Conservation (phyloP, 2,113 vertebrate genomes). For the Meles meles region DNA sequence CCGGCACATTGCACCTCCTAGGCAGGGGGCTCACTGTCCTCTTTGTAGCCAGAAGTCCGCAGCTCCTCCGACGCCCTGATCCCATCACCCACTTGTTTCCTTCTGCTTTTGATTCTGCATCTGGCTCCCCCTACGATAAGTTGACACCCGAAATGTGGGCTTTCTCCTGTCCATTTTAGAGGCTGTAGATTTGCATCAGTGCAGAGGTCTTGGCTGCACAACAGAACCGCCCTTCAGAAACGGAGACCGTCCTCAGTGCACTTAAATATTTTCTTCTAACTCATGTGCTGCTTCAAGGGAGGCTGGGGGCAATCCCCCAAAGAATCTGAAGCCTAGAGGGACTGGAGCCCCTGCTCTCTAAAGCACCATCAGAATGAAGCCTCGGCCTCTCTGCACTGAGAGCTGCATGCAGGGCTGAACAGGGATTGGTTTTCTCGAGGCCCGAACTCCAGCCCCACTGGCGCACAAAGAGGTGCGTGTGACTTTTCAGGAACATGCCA, state of each 20-base stretch:
- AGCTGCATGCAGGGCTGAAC: not conserved
- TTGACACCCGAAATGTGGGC: slow-evolving; percentile 55
- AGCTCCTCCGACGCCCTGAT: not conserved
- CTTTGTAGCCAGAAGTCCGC: not conserved
- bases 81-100: slow-evolving; percentile 39
- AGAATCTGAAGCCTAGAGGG: not conserved
- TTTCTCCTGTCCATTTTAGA: slow-evolving; percentile 40
- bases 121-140: slow-evolving; percentile 36
- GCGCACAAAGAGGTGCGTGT: not conserved
- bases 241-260: not conserved
- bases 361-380: not conserved
- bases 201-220: not conserved
- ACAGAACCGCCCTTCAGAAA: slow-evolving; percentile 28
- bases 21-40: not conserved
- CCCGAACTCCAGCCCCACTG: not conserved
- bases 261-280: slow-evolving; percentile 20
- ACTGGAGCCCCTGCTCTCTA: not conserved
- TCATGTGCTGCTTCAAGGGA: not conserved
- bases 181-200: slow-evolving; percentile 12
- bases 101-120: slow-evolving; percentile 44
- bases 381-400: not conserved
- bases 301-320: not conserved
- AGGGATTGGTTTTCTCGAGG: not conserved
- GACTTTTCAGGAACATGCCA: slow-evolving; percentile 14
- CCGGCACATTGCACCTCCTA: not conserved